Evolutionary conservation across 2,113 vertebrate genomes (phyloP), one percentile per base, ranked within the genome.

Genomic region (Caracal caracal): DNA sequence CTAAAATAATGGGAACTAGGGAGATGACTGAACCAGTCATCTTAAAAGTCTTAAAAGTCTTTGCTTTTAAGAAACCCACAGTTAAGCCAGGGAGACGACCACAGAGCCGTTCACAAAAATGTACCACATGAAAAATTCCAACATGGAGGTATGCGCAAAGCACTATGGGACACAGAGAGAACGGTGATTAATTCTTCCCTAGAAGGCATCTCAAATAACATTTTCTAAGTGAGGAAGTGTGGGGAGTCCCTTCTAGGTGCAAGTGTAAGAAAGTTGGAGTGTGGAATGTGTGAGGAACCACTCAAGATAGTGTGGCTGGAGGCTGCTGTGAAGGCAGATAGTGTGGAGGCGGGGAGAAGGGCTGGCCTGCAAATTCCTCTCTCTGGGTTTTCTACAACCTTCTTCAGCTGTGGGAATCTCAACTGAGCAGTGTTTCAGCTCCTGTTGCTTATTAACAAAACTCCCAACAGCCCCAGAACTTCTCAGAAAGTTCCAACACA

Each of bases 61-160:
- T 70, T 90, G 13, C 30, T 90, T 76, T 90, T 6, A 63, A 80
- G 40, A 71, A 96, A 87, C 11, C 91, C 73, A 94, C 30, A n/a
- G 37, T 76, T 28, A 59, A 90, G 28, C 68, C 37, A 40, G 47
- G 26, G 40, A 68, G 35, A 81, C 10, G 20, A 92, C 56, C 17
- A 47, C 5, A 40, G 90, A 40, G 30, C 35, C 15, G n/a, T 35
- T 89, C 68, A 91, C 33, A 22, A 78, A 94, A 59, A 88, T 35
- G 37, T 10, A 20, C 0, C 13, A 26, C 2, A 35, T 35, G 35
- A 83, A 53, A 61, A 87, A 51, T n/a, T 79, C 17, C 65, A 63
- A 73, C 6, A 35, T 0, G 1, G 59, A 61, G 15, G 10, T 43
- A 6, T 35, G 40, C 33, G 12, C 47, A 43, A 82, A 92, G 30